A percentile compares a stretch with the other conserved stretches of the same genome.
phyloP scores from a whole-genome alignment of 1,140 invertebrate genomes.

The Vanessa atalanta region DNA sequence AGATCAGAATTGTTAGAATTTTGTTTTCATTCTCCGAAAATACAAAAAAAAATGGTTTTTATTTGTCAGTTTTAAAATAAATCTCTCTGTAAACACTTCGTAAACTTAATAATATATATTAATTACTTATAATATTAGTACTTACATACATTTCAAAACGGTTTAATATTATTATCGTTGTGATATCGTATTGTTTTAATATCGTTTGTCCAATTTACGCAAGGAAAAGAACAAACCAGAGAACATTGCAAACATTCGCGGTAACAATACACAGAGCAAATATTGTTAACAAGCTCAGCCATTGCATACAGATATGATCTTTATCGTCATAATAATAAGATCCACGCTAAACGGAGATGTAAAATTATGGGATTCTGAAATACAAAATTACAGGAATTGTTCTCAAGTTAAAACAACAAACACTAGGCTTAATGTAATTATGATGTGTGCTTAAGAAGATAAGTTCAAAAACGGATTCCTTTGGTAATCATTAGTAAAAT shows the following conservation, averaged over 20 bases:
- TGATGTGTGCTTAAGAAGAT: no score
- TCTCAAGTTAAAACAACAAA: not conserved
- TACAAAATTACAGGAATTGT: not conserved
- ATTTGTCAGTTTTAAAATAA: no score
- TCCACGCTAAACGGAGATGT: not conserved
- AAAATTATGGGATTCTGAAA: not conserved
- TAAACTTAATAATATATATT: no score
- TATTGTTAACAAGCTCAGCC: slow-evolving; percentile 15
- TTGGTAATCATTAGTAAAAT: no score
- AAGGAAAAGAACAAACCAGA: slow-evolving; percentile 10
- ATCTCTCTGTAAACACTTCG: no score
- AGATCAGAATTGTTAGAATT: no score
- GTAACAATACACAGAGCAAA: slow-evolving; percentile 28
- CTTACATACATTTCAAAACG: no score
- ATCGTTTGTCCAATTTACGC: not conserved
- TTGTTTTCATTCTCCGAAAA: no score
- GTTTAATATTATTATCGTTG: not conserved
- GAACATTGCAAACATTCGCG: slow-evolving; percentile 17
- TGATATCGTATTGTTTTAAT: slow-evolving; percentile 1
- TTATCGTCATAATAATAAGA: slow-evolving; percentile 5
- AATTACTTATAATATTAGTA: no score
- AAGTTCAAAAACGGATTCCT: no score
- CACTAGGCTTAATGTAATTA: not conserved
- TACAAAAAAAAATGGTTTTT: no score
- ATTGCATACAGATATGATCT: not conserved